Evolutionary conservation across 2,888 invertebrate species (phyloP).

Genomic region (Seladonia tumulorum): DNA sequence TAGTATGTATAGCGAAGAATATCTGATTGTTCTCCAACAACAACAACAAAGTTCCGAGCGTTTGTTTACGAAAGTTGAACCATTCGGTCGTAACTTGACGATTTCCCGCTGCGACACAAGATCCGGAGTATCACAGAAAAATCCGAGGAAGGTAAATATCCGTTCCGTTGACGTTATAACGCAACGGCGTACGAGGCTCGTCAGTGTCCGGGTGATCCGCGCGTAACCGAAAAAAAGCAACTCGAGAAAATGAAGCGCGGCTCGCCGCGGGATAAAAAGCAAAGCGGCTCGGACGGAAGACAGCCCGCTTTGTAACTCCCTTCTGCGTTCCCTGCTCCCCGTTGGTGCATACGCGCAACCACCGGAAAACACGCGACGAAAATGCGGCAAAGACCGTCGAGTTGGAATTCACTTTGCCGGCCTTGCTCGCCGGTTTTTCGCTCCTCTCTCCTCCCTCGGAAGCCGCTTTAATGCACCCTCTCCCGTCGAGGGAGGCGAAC

Average conservation of each 20-base stretch:
- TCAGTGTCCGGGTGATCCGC: not conserved
- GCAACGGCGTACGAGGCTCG: not conserved
- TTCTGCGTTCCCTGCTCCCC: slow-evolving; percentile 24
- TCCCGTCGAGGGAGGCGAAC: not conserved
- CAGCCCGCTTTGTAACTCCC: slow-evolving; percentile 35
- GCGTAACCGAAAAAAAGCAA: slow-evolving; percentile 31
- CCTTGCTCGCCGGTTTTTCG: not conserved
- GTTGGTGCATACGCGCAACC: slow-evolving; percentile 24
- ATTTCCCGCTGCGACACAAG: not conserved
- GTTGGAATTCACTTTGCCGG: slow-evolving; percentile 48
- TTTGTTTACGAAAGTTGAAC: not conserved
- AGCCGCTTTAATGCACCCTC: slow-evolving; percentile 48
- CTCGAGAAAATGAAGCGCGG: slow-evolving; percentile 34
- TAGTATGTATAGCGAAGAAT: fast-evolving
- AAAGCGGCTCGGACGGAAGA: slow-evolving; percentile 10
- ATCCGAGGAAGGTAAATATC: not conserved
- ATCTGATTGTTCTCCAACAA: not conserved
- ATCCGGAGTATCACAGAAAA: not conserved
- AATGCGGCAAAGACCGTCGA: slow-evolving; percentile 34
- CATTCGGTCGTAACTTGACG: not conserved
- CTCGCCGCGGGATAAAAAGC: slow-evolving; percentile 31
- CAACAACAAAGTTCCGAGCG: not conserved
- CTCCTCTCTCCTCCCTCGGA: slow-evolving; percentile 25
- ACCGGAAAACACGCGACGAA: slow-evolving; percentile 42
- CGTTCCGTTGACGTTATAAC: not conserved